These are phyloP conservation scores for Anoncus sp. DNA, from an alignment of 2,888 invertebrate species.

Conservation along the genomic window DNA sequence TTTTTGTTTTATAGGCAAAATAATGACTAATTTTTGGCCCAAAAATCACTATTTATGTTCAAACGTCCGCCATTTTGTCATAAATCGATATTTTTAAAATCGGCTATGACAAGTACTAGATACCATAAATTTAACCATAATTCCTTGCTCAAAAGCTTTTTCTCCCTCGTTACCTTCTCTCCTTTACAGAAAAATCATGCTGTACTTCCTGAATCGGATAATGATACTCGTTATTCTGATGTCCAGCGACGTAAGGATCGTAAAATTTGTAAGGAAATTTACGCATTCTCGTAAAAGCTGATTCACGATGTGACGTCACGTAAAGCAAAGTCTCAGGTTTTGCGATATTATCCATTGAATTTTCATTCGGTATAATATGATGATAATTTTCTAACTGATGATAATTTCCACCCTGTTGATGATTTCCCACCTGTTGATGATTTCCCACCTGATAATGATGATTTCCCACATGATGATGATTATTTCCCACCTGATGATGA, in stretches of 20 bases:
- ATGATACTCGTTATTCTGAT: slow-evolving; percentile 54
- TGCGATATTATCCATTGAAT: slow-evolving; percentile 17
- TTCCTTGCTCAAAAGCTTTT: no score
- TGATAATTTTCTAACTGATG: slow-evolving; percentile 6
- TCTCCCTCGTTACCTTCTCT: slow-evolving; percentile 45
- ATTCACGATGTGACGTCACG: slow-evolving; percentile 65
- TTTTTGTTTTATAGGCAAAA: no score
- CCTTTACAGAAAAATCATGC: slow-evolving; percentile 49
- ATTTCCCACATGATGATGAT: no score
- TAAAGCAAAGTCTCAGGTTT: slow-evolving; percentile 71
- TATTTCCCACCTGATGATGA: no score
- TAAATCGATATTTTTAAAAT: no score
- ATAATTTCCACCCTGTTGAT: slow-evolving; percentile 6
- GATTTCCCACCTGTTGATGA: no score
- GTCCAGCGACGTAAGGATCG: slow-evolving; percentile 59
- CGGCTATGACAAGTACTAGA: no score
- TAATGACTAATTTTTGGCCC: no score
- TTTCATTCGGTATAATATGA: slow-evolving; percentile 24
- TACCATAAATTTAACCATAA: no score
- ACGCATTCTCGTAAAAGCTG: slow-evolving; percentile 67
- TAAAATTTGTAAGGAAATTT: slow-evolving; percentile 75
- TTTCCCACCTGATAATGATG: no score
- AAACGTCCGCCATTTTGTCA: no score
- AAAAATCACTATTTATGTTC: no score
- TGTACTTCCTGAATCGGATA: slow-evolving; percentile 49